Evolutionary conservation across 1,140 invertebrate species (phyloP).

Genomic region (Microplitis mediator): DNA sequence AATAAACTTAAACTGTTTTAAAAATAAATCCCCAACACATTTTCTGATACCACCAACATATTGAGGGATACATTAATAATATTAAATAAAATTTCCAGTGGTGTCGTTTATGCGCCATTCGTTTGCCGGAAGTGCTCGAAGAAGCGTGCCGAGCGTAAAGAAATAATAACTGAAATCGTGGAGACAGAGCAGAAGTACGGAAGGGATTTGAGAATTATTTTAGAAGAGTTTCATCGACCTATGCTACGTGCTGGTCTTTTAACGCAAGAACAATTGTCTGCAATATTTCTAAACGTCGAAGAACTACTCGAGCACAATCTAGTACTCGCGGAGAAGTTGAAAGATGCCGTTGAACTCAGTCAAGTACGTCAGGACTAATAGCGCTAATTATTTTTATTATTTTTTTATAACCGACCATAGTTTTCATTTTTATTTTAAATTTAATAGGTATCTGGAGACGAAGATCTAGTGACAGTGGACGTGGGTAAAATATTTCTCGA

Average conservation of each 20-base stretch:
- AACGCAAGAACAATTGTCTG: slow-evolving; percentile 80
- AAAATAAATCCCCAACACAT: not conserved
- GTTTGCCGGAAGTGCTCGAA: slow-evolving; percentile 88
- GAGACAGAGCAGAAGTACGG: slow-evolving; percentile 97
- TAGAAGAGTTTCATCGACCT: slow-evolving; percentile 93
- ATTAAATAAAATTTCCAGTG: slow-evolving; percentile 55
- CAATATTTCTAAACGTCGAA: slow-evolving; percentile 93
- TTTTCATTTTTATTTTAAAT: not conserved
- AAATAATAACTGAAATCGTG: slow-evolving; percentile 94
- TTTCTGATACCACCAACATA: not conserved
- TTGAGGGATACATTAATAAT: not conserved
- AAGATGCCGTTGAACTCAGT: slow-evolving; percentile 86
- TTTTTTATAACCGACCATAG: not conserved
- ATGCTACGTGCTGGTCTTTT: slow-evolving; percentile 88
- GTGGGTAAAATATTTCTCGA: slow-evolving; percentile 91
- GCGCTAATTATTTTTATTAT: not conserved
- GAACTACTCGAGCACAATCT: slow-evolving; percentile 90
- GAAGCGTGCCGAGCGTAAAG: slow-evolving; percentile 86
- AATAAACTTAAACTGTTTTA: no score
- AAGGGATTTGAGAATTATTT: slow-evolving; percentile 86
- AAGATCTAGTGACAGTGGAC: slow-evolving; percentile 87
- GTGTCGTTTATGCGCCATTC: slow-evolving; percentile 75
- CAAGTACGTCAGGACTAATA: slow-evolving; percentile 42
- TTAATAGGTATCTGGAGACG: slow-evolving; percentile 65
- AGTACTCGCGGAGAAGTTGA: slow-evolving; percentile 82